Percentiles rank a stretch among this genome's conserved stretches.
These are phyloP conservation scores for zebrafish (Danio rerio) DNA, from an alignment of 2,113 vertebrate genomes.

Conservation along the genomic window DNA sequence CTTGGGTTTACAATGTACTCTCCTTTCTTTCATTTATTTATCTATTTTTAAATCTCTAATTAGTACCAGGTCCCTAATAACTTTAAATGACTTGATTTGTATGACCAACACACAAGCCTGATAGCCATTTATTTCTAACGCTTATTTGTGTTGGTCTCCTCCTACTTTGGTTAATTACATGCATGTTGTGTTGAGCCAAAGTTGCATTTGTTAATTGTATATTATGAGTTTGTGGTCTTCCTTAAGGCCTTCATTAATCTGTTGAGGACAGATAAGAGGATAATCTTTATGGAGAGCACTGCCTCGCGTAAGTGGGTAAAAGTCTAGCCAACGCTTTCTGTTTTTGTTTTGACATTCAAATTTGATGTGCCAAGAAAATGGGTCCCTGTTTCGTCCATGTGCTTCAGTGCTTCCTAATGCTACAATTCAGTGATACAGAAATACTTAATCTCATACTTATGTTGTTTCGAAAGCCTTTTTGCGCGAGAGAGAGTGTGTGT, in stretches of 20 bases:
- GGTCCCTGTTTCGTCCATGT: background rate
- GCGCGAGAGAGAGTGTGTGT: background rate
- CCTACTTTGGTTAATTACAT: slow-evolving; percentile 56
- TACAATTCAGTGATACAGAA: background rate
- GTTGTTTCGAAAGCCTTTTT: slow-evolving; percentile 41
- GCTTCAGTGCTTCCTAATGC: slow-evolving; percentile 6
- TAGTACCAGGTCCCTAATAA: slow-evolving; percentile 77
- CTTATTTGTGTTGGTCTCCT: slow-evolving; percentile 51
- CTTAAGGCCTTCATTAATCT: slow-evolving; percentile 26
- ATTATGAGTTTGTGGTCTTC: slow-evolving; percentile 12
- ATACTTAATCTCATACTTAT: slow-evolving; percentile 47
- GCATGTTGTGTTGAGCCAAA: slow-evolving; percentile 47
- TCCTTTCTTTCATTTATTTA: slow-evolving; percentile 61
- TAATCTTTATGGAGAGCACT: slow-evolving; percentile 21
- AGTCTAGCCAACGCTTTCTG: background rate
- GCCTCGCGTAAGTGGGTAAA: background rate
- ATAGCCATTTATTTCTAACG: slow-evolving; percentile 72
- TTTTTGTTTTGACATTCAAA: slow-evolving; percentile 52
- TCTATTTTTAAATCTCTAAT: slow-evolving; percentile 63
- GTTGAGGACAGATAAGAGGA: slow-evolving; percentile 36
- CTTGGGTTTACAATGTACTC: slow-evolving; percentile 74
- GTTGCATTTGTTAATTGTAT: slow-evolving; percentile 16
- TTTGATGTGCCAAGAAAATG: background rate
- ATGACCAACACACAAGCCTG: slow-evolving; percentile 69
- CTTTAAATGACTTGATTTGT: slow-evolving; percentile 76